phyloP scores from a whole-genome alignment of 2,888 invertebrate species.

The Oligia latruncula region DNA sequence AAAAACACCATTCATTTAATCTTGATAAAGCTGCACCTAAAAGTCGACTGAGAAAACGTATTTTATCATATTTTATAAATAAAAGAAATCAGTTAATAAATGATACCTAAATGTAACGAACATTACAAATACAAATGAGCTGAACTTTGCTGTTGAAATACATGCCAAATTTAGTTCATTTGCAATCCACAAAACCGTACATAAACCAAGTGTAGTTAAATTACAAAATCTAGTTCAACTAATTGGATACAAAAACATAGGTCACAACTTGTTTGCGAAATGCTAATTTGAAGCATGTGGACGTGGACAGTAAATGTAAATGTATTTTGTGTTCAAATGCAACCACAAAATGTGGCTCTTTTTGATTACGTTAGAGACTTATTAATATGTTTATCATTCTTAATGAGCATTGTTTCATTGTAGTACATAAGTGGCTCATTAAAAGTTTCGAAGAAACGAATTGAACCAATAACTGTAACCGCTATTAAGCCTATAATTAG shows the following conservation, averaged over 20 bases:
- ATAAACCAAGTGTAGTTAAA: slow-evolving; percentile 62
- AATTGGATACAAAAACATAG: slow-evolving; percentile 69
- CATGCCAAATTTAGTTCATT: slow-evolving; percentile 65
- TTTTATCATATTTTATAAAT: slow-evolving; percentile 1
- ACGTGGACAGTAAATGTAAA: slow-evolving; percentile 53
- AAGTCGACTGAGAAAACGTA: neutral
- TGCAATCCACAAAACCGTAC: slow-evolving; percentile 60
- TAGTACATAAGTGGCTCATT: slow-evolving; percentile 28
- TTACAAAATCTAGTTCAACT: slow-evolving; percentile 67
- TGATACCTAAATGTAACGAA: slow-evolving; percentile 26
- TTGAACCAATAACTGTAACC: slow-evolving; percentile 37
- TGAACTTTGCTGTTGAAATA: slow-evolving; percentile 45
- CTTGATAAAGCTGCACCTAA: slow-evolving; percentile 7
- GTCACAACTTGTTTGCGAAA: slow-evolving; percentile 67
- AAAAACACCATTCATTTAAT: slow-evolving; percentile 11
- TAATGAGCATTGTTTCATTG: slow-evolving; percentile 21
- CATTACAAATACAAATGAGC: slow-evolving; percentile 49
- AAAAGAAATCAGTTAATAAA: neutral
- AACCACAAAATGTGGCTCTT: slow-evolving; percentile 31
- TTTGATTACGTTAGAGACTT: slow-evolving; percentile 21
- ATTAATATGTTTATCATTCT: slow-evolving; percentile 12
- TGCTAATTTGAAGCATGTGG: slow-evolving; percentile 63
- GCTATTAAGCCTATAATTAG: slow-evolving; percentile 43
- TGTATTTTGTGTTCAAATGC: slow-evolving; percentile 50
- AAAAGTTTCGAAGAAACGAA: slow-evolving; percentile 39